Evolutionary conservation across 35 echinoderm and acorn worm species (phyloP).

Genomic region (Patiria miniata): DNA sequence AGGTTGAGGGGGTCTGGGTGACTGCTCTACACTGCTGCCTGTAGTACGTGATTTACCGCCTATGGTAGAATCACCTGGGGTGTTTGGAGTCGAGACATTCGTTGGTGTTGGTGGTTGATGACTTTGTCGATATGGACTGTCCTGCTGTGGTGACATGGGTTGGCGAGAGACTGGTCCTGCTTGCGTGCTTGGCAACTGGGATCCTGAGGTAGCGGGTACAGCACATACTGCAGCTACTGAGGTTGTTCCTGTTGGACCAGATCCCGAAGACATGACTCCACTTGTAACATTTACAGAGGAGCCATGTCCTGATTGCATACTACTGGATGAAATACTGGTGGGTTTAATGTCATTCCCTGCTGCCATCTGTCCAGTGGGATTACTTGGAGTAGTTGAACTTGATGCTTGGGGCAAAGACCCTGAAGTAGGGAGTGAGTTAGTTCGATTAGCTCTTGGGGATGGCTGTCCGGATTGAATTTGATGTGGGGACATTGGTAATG

Average conservation of each 20-base stretch:
- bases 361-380: background rate
- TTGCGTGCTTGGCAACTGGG: conserved; percentile 25
- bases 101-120: conserved; percentile 76
- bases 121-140: conserved; percentile 60
- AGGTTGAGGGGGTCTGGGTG: conserved; percentile 71
- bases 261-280: background rate
- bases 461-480: conserved; percentile 57
- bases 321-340: background rate
- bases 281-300: background rate
- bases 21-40: conserved; percentile 62
- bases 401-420: background rate
- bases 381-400: background rate
- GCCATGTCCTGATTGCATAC: background rate
- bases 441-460: conserved; percentile 59
- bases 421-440: conserved; percentile 67
- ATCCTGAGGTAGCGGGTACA: background rate
- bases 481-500: conserved; percentile 81
- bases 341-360: background rate
- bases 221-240: background rate
- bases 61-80: background rate
- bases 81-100: conserved; percentile 40
- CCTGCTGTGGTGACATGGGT: conserved; percentile 48
- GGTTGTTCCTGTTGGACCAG: background rate
- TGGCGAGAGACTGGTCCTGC: conserved; percentile 30
- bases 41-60: conserved; percentile 22